A percentile compares a stretch with the other conserved stretches of the same genome.
phyloP scores from a whole-genome alignment of 2,888 invertebrate genomes.

The Catocala sponsa region DNA sequence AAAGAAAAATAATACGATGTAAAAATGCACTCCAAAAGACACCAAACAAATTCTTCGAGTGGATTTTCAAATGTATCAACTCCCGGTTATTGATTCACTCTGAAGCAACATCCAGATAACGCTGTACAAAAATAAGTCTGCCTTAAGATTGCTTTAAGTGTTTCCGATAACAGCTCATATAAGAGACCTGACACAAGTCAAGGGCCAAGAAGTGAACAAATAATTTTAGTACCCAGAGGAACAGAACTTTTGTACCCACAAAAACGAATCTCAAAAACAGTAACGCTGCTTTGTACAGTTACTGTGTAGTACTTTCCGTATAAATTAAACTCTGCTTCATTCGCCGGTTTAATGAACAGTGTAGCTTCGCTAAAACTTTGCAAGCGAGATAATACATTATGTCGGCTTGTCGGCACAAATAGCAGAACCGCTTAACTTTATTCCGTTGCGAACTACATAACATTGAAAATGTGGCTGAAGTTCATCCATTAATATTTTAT shows the following conservation, averaged over 20 bases:
- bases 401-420: constrained; percentile 62
- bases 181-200: constrained; percentile 32
- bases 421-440: constrained; percentile 57
- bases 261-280: constrained; percentile 42
- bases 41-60: constrained; percentile 8
- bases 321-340: constrained; percentile 63
- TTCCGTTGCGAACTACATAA: constrained; percentile 39
- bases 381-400: constrained; percentile 64
- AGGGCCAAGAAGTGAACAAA: constrained; percentile 27
- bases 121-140: constrained; percentile 60
- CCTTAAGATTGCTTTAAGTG: constrained; percentile 58
- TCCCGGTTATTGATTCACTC: constrained; percentile 59
- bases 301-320: constrained; percentile 49
- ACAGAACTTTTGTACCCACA: constrained; percentile 25
- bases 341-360: constrained; percentile 63
- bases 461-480: constrained; percentile 42
- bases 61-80: constrained; percentile 17
- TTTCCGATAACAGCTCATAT: constrained; percentile 49
- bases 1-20: too few relatives aligned
- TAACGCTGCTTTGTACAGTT: constrained; percentile 42
- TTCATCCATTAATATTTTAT: constrained; percentile 41
- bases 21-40: neutral
- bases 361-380: constrained; percentile 61
- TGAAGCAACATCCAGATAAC: constrained; percentile 57
- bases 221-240: constrained; percentile 11